Percentiles rank a stretch among this genome's conserved stretches.
Conservation (phyloP, 2,888 invertebrate genomes). For the Metopia argyrocephala region DNA sequence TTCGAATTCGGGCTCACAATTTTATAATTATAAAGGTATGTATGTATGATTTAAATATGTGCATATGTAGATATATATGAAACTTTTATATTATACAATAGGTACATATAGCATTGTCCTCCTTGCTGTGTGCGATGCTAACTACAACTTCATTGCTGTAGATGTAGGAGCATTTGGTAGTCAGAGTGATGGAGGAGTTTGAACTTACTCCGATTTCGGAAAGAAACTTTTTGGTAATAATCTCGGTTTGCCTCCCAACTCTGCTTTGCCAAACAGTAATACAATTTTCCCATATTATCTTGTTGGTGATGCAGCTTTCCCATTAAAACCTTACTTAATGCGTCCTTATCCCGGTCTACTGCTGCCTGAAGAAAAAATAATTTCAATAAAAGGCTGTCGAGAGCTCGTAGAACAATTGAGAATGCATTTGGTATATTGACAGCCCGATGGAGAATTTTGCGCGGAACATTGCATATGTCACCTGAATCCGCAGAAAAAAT, state of each 20-base stretch:
- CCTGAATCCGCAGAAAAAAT: constrained; percentile 17
- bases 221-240: not conserved
- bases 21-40: constrained; percentile 54
- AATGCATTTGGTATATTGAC: not conserved
- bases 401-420: not conserved
- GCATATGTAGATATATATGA: no score
- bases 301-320: constrained; percentile 9
- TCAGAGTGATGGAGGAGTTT: constrained; percentile 30
- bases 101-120: constrained; percentile 12
- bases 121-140: constrained; percentile 40
- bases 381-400: constrained; percentile 4
- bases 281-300: constrained; percentile 11
- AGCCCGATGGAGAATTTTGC: not conserved
- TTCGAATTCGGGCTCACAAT: constrained; percentile 41
- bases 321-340: constrained; percentile 13
- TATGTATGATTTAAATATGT: not conserved
- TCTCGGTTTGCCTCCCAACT: not conserved
- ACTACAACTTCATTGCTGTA: constrained; percentile 48
- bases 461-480: not conserved
- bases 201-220: constrained; percentile 3
- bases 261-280: not conserved
- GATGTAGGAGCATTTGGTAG: constrained; percentile 32
- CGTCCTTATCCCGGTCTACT: constrained; percentile 7
- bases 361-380: not conserved
- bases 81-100: not conserved